These are phyloP conservation scores for Plotosus lineatus DNA, from an alignment of 2,113 vertebrate species.

Conservation along the genomic window DNA sequence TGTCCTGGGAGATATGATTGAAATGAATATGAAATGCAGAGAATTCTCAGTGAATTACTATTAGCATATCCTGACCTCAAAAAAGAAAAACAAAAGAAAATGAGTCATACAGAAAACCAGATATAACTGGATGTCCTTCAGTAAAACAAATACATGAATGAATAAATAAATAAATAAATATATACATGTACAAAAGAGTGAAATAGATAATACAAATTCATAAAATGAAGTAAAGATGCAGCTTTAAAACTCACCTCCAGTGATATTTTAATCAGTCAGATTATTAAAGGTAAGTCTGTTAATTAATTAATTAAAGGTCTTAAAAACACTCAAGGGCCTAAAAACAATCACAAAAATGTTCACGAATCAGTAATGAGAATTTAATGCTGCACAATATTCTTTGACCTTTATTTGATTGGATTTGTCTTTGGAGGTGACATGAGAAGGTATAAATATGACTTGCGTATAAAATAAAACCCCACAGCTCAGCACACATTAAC, in stretches of 20 bases:
- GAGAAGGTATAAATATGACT: not conserved
- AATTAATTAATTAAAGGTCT: not conserved
- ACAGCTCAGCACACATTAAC: not conserved
- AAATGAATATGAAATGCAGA: slow-evolving; percentile 16
- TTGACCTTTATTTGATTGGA: not conserved
- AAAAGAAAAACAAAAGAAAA: not conserved
- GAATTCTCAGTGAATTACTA: slow-evolving; percentile 25
- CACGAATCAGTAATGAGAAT: not conserved
- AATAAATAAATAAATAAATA: too few species aligned
- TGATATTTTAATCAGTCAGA: not conserved
- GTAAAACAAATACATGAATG: too few species aligned
- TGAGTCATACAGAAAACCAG: not conserved
- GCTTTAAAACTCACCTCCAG: too few species aligned
- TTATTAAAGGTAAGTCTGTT: not conserved
- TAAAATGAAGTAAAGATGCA: not conserved
- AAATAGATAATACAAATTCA: not conserved
- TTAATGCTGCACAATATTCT: not conserved
- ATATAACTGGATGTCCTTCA: slow-evolving; percentile 14
- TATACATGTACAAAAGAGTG: too few species aligned
- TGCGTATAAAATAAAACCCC: not conserved
- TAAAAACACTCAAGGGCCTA: not conserved
- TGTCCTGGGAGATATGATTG: not conserved
- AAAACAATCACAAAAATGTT: not conserved
- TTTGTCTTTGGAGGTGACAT: too few species aligned
- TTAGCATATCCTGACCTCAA: slow-evolving; percentile 1